Evolutionary conservation across 2,888 invertebrate species (phyloP), one percentile per base, ranked within the genome.

Genomic region (Cephus nigrinus): DNA sequence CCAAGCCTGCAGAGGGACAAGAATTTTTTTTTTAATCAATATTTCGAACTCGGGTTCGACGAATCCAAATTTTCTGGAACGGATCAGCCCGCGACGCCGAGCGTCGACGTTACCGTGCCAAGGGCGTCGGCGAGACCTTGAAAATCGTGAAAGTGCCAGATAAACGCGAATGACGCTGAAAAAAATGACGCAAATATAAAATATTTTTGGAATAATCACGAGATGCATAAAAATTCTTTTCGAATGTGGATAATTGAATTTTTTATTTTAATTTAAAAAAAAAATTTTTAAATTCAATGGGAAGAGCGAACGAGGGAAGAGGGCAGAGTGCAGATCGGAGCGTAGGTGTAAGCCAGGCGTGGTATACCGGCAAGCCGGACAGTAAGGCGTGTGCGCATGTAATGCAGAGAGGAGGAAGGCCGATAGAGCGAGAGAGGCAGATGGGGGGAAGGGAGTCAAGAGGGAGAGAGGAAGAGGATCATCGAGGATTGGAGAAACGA

Each of bases 401-500:
- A 55, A 55, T 55, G 15, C 55, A 55, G 55, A 23, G 55, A 55
- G 55, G 55, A 55, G 55, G 55, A 55, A 55, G 55, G 55, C 55
- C 55, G 55, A 55, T 23, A 79, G 84, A 78, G 31, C 68, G 76
- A 40, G 68, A 35, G 69, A 68, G 71, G 71, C 79, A 81, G 80
- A 78, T 78, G 79, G 82, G 85, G 79, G 80, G 74, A 80, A 80
- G 79, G 82, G 74, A 55, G 55, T 23, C 55, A 55, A 55, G 77
- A 81, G 76, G 76, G 78, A 82, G 84, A 82, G 84, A 35, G 80
- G 79, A 81, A 81, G 79, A 83, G 87, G 85, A 88, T 86, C 87
- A 87, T 81, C 87, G 89, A 87, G 88, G 90, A 90, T 90, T 90
- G 90, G 90, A 89, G 87, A 88, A 86, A 88, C 86, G 85, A 89